Percentiles rank a stretch among this genome's conserved stretches.
phyloP scores from a whole-genome alignment of 1,140 invertebrate genomes.

The Formica exsecta region DNA sequence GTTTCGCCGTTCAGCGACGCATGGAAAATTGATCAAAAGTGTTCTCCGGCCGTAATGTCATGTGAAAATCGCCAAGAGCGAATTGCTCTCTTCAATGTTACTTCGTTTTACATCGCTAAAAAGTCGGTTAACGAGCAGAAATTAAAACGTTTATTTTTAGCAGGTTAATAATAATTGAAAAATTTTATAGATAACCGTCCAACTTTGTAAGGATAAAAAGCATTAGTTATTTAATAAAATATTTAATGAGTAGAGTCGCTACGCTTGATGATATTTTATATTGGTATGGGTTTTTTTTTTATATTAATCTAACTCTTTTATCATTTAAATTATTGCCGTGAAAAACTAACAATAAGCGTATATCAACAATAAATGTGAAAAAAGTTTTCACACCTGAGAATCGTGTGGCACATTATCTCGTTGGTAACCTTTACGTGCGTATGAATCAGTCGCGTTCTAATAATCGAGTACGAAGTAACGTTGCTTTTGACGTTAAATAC shows the following conservation, averaged over 20 bases:
- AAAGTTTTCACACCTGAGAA: slow-evolving; percentile 8
- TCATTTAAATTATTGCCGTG: neutral
- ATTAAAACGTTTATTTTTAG: slow-evolving; percentile 18
- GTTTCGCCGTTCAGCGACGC: slow-evolving; percentile 32
- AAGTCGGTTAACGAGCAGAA: neutral
- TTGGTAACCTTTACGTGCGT: slow-evolving; percentile 10
- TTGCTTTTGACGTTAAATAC: slow-evolving; percentile 38
- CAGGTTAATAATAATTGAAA: neutral
- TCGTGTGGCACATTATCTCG: slow-evolving; percentile 1
- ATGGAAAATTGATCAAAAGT: slow-evolving; percentile 62
- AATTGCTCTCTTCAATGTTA: neutral
- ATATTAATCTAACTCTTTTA: neutral
- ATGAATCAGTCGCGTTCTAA: slow-evolving; percentile 1
- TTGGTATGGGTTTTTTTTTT: neutral
- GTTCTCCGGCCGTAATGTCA: neutral
- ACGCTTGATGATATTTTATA: neutral
- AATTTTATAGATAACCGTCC: neutral
- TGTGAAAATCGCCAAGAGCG: slow-evolving; percentile 24
- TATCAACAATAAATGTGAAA: neutral
- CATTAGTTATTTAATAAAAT: neutral
- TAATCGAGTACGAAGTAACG: slow-evolving; percentile 27
- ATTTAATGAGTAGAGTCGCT: neutral
- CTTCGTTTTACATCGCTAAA: neutral
- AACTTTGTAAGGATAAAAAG: neutral
- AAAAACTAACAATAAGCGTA: neutral